Conservation (phyloP, 2,113 vertebrate species). For the Etia nguti region DNA sequence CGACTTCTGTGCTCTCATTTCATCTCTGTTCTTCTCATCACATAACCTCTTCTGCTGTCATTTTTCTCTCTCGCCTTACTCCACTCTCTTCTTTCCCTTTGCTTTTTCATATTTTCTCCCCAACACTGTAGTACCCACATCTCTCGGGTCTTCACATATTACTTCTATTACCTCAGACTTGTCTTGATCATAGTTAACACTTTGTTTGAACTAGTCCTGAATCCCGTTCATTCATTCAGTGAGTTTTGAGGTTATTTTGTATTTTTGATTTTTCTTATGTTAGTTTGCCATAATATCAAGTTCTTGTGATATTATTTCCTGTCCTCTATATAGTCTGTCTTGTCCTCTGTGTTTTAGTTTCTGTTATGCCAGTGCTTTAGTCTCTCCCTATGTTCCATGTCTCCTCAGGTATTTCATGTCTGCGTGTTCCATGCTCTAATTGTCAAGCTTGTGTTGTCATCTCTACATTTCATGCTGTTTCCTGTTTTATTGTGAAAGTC, state of each 20-base stretch:
- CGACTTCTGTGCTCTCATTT: neutral
- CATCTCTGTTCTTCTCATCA: neutral
- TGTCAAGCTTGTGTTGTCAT: neutral
- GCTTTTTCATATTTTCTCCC: neutral
- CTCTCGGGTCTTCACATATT: neutral
- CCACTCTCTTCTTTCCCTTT: neutral
- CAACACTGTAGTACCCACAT: accelerated
- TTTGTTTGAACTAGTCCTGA: neutral
- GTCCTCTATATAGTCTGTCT: neutral
- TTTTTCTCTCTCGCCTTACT: neutral
- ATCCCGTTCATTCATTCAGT: neutral
- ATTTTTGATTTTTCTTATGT: neutral
- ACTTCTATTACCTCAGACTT: neutral
- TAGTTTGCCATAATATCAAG: neutral
- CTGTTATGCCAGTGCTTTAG: neutral
- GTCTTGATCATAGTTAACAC: neutral
- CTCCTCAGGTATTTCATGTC: neutral
- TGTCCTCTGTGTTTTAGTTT: neutral
- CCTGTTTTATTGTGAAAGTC: neutral
- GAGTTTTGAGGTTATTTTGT: neutral
- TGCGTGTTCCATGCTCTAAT: neutral
- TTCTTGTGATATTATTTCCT: neutral
- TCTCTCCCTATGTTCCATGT: neutral
- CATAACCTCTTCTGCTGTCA: neutral
- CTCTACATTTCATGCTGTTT: accelerated